A percentile compares a stretch with the other conserved stretches of the same genome.
Evolutionary conservation across 2,888 invertebrate species (phyloP).

Genomic region (Cancer borealis): DNA sequence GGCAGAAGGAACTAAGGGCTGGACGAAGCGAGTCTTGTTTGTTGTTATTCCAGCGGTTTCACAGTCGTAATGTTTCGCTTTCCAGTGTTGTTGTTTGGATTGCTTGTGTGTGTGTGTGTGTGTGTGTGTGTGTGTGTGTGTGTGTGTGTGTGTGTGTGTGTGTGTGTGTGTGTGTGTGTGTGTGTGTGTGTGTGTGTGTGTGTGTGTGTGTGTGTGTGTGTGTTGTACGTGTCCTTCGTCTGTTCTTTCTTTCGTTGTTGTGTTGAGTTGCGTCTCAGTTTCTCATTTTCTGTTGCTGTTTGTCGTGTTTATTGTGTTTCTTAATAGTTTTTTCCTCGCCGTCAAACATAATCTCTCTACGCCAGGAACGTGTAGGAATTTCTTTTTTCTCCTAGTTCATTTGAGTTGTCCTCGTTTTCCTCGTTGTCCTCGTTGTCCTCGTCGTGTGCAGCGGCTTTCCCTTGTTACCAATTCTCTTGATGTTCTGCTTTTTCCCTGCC

Average conservation of each 20-base stretch:
- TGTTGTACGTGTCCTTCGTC: neutral
- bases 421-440: neutral
- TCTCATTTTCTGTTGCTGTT: neutral
- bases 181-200: slow-evolving; percentile 47
- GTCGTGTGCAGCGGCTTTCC: neutral
- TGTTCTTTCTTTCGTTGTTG: neutral
- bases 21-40: neutral
- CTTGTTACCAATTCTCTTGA: neutral
- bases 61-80: slow-evolving; percentile 5
- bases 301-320: neutral
- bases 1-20: neutral
- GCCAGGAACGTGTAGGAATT: neutral
- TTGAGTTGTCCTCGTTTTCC: no score
- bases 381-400: neutral
- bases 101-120: slow-evolving; percentile 38
- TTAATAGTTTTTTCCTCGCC: neutral
- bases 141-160: slow-evolving; percentile 44
- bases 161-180: slow-evolving; percentile 46
- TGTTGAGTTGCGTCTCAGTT: neutral
- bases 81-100: neutral
- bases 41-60: neutral
- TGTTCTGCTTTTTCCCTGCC: neutral
- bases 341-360: neutral
- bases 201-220: slow-evolving; percentile 23
- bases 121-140: slow-evolving; percentile 47